A percentile compares a stretch with the other conserved stretches of the same genome.
Evolutionary conservation across 2,888 invertebrate species (phyloP).

Genomic region (Dascillus cervinus): DNA sequence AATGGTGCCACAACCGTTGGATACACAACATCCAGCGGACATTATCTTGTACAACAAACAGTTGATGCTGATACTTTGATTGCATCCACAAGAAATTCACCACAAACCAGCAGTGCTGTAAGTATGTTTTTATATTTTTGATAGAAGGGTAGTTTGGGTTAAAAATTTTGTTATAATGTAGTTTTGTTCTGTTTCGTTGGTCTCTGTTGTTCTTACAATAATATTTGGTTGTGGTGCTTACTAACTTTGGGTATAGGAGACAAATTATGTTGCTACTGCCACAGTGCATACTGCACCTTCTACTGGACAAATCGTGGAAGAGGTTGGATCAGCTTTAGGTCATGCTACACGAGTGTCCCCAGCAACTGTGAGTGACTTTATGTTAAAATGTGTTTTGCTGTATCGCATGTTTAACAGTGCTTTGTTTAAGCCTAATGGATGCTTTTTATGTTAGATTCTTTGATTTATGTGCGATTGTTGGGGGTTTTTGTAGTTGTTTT

Average conservation of each 20-base stretch:
- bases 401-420: no score
- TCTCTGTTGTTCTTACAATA: conserved; percentile 9
- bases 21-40: conserved; percentile 42
- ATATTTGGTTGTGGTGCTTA: conserved; percentile 17
- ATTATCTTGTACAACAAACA: conserved; percentile 62
- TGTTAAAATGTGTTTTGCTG: no score
- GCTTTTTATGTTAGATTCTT: no score
- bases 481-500: no score
- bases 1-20: conserved; percentile 43
- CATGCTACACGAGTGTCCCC: conserved; percentile 80
- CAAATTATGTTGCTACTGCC: conserved; percentile 49
- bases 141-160: no score
- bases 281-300: conserved; percentile 40
- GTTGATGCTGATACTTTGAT: conserved; percentile 57
- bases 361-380: conserved; percentile 85
- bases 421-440: no score
- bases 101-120: conserved; percentile 61
- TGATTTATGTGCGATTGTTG: no score
- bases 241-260: conserved; percentile 39
- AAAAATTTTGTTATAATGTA: no score
- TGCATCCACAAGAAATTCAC: conserved; percentile 55
- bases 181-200: conserved; percentile 1
- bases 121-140: no score
- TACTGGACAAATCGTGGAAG: conserved; percentile 39
- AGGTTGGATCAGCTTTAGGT: conserved; percentile 54